Evolutionary conservation across 1,140 invertebrate species (phyloP).

Genomic region (Scaptomyza montana): DNA sequence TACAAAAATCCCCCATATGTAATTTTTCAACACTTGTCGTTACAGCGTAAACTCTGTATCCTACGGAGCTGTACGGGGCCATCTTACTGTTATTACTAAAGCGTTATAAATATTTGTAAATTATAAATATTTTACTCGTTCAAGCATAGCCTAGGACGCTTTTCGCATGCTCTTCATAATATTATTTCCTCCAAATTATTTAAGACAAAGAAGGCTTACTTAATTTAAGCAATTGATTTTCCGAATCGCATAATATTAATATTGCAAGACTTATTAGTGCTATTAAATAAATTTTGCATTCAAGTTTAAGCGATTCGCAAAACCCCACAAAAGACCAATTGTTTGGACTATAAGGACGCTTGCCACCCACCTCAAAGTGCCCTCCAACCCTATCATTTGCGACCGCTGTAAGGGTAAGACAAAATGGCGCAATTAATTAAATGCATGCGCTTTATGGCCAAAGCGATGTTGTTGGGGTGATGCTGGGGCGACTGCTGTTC

Average conservation of each 20-base stretch:
- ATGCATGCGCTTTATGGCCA: conserved; percentile 66
- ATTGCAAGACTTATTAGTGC: conserved; percentile 1
- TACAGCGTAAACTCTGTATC: too few relatives aligned
- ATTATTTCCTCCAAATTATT: too few relatives aligned
- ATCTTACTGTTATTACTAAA: too few relatives aligned
- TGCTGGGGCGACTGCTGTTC: conserved; percentile 5
- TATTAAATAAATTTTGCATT: conserved; percentile 10
- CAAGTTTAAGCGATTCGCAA: background rate
- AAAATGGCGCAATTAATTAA: conserved; percentile 71
- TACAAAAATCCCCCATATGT: too few relatives aligned
- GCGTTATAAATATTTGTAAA: too few relatives aligned
- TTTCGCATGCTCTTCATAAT: too few relatives aligned
- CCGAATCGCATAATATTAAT: background rate
- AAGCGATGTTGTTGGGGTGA: conserved; percentile 3
- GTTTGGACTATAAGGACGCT: background rate
- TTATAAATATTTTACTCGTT: too few relatives aligned
- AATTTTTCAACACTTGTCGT: too few relatives aligned
- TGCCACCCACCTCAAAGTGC: background rate
- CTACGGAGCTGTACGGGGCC: too few relatives aligned
- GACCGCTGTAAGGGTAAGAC: conserved; percentile 52
- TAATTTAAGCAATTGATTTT: background rate
- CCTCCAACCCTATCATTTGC: conserved; percentile 7
- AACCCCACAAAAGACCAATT: background rate
- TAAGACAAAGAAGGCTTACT: background rate
- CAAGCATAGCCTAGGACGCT: too few relatives aligned